Base-by-base conservation (phyloP, 53 echinoderm and acorn worm species). In the Arbacia lixula region DNA sequence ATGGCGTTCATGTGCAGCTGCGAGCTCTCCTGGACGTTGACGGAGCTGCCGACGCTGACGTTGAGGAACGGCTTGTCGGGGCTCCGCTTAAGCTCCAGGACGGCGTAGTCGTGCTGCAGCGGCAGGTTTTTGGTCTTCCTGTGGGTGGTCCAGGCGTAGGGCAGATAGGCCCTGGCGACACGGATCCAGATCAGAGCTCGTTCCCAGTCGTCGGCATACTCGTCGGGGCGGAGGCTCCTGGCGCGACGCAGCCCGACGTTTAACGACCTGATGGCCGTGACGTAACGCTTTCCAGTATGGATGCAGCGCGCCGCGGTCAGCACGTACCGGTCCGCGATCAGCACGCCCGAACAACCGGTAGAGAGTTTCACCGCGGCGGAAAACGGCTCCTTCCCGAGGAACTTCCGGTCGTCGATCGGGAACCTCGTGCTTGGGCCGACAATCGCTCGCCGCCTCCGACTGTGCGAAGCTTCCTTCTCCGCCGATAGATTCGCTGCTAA, bases 231-330 rank as follows among this genome's bases (percentile, higher is more conserved):
- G 3, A 90, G 35, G 36, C 82, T 65, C 16, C 88, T 68, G 26
- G 87, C 85, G 25, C 91, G 93, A 16, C 96, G 86, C 35, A 96
- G 86, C 3, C 96, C 96, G 6, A 90, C 85, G 11, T 72, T 40
- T 22, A 91, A 53, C 22, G 91, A 71, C 26, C 85, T 82, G 26
- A 89, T 46, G 2, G 73, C 72, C n/a, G 85, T 69, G 42, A 85
- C 37, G 50, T 87, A 87, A 12, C 60, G 85, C 11, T 66, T 75
- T 9, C 96, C 93, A 60, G 91, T 80, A 66, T 96, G 96, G 51
- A 96, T 85, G 77, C 96, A 96, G 27, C 93, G 93, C 4, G 96
- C 96, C 2, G 96, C 91, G 35, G 96, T 96, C 49, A 96, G 56
- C 25, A 96, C 93, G 67, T 93, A 87, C 30, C 68, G 72, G 9